A percentile compares a stretch with the other conserved stretches of the same genome.
phyloP scores from a whole-genome alignment of 2,113 vertebrate species.

The Cichladusa arquata region DNA sequence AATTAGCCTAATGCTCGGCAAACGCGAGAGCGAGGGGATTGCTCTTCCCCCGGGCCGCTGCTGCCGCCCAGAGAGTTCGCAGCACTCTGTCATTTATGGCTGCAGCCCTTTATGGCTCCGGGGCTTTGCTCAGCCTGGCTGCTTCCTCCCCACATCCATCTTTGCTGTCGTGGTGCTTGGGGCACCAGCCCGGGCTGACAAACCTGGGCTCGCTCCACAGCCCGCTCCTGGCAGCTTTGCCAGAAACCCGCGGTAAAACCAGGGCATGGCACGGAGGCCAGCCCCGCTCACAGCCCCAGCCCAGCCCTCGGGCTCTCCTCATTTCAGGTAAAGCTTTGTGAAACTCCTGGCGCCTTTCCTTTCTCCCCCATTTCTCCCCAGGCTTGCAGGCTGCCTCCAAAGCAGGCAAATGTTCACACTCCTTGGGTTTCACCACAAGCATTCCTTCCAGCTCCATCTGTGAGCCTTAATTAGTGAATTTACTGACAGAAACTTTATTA shows the following conservation, averaged over 20 bases:
- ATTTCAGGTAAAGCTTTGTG: neutral
- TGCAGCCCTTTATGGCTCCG: neutral
- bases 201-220: fast-evolving
- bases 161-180: neutral
- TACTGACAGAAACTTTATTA: slow-evolving; percentile 67
- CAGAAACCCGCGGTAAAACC: fast-evolving
- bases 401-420: slow-evolving; percentile 33
- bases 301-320: fast-evolving
- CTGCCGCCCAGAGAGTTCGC: neutral
- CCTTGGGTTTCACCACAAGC: slow-evolving; percentile 1
- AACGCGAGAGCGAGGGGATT: neutral
- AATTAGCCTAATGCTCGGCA: neutral
- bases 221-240: neutral
- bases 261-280: fast-evolving
- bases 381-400: neutral
- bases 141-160: neutral
- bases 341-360: neutral
- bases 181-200: neutral
- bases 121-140: neutral
- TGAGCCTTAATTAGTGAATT: slow-evolving; percentile 61
- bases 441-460: slow-evolving; percentile 59
- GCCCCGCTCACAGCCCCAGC: neutral
- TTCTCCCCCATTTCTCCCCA: neutral
- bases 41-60: neutral
- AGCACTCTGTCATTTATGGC: neutral